Percentiles rank a stretch among this genome's conserved stretches.
phyloP scores from a whole-genome alignment of 2,113 vertebrate genomes.

The Toxostoma redivivum region DNA sequence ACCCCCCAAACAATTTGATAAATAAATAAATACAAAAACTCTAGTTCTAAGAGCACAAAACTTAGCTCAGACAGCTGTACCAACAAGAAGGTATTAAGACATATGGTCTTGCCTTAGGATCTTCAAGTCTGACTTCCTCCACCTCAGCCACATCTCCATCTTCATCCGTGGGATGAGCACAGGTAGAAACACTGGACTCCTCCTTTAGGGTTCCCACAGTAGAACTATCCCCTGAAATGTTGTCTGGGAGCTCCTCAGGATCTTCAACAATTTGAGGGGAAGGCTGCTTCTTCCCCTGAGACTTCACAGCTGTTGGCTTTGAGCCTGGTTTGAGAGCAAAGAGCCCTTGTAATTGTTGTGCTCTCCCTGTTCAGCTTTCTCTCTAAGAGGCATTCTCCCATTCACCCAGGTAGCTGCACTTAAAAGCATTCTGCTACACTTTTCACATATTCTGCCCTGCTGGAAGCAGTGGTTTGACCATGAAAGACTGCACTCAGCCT shows the following conservation, averaged over 20 bases:
- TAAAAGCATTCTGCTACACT: not conserved
- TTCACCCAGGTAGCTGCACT: not conserved
- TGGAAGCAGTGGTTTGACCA: not conserved
- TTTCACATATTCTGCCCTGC: not conserved
- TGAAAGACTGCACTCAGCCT: not conserved
- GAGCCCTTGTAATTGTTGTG: not conserved
- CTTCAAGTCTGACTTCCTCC: conserved; percentile 71
- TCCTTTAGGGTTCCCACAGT: conserved; percentile 9
- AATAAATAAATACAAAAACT: not conserved
- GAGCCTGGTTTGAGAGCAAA: conserved; percentile 45
- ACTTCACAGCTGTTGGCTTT: conserved; percentile 35
- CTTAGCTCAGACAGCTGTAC: not conserved
- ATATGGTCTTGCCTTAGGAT: conserved; percentile 63
- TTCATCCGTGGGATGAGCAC: not conserved
- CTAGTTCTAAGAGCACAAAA: not conserved
- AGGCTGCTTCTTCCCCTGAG: conserved; percentile 31
- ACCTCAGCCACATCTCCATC: conserved; percentile 69
- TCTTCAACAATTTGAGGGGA: conserved; percentile 22
- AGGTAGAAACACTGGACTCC: not conserved
- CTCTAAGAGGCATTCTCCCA: not conserved
- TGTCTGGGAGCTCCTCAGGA: not conserved
- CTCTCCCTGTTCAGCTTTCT: not conserved
- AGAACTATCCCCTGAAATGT: not conserved
- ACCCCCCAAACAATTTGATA: accelerated
- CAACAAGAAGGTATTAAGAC: not conserved